Conservation (phyloP, 2,797 vertebrate species). For the Salmo trutta region DNA sequence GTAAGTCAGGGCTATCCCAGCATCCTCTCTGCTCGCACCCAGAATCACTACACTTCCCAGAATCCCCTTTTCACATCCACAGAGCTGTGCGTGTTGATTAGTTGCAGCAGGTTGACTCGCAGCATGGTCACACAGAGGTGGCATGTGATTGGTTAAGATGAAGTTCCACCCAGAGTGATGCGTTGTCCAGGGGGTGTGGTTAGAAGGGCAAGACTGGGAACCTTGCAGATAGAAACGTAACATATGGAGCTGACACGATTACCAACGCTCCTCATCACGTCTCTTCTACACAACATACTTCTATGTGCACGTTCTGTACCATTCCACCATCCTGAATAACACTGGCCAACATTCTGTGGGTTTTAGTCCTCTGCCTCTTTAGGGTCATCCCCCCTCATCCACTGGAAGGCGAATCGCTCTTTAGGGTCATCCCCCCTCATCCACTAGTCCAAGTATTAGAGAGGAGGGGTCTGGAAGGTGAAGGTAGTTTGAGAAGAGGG, state of each 20-base stretch:
- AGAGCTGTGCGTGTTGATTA: slow-evolving; percentile 14
- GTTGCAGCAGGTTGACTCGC: slow-evolving; percentile 66
- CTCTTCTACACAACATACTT: neutral
- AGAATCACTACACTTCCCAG: slow-evolving; percentile 37
- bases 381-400: slow-evolving; percentile 1
- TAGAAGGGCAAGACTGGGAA: neutral
- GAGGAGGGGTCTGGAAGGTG: too few relatives aligned
- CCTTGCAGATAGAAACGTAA: neutral
- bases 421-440: neutral
- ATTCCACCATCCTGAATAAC: slow-evolving; percentile 16
- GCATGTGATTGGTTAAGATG: slow-evolving; percentile 66
- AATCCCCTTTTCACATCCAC: slow-evolving; percentile 4
- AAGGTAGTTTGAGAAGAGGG: too few relatives aligned
- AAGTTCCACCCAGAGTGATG: slow-evolving; percentile 56
- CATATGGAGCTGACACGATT: neutral
- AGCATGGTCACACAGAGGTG: slow-evolving; percentile 63
- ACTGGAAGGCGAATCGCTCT: too few relatives aligned
- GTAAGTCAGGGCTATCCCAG: slow-evolving; percentile 19
- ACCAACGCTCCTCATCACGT: neutral
- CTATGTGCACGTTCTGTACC: neutral
- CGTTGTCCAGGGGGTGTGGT: slow-evolving; percentile 37
- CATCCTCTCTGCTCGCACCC: slow-evolving; percentile 33
- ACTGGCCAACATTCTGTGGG: slow-evolving; percentile 23
- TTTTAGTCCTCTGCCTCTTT: slow-evolving; percentile 15
- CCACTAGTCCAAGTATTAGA: slow-evolving; percentile 17